A percentile compares a stretch with the other conserved stretches of the same genome.
Conservation (phyloP, 2,888 invertebrate species). For the Noctua janthe region DNA sequence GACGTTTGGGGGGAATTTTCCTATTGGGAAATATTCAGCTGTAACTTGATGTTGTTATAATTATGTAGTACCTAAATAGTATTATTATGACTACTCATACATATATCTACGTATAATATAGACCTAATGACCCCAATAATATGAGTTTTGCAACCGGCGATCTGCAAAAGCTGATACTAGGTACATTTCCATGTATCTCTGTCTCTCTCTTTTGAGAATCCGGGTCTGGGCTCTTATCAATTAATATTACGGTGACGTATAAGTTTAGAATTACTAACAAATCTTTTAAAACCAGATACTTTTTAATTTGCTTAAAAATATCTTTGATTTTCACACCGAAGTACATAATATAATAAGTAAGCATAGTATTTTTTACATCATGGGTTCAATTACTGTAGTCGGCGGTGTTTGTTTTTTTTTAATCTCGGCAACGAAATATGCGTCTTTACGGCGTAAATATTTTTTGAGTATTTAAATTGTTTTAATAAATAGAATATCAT, state of each 20-base stretch:
- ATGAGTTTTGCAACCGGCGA: not conserved
- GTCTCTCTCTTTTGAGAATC: not conserved
- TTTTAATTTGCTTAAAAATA: not conserved
- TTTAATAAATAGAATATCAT: too few relatives aligned
- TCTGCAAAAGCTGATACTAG: not conserved
- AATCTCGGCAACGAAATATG: too few relatives aligned
- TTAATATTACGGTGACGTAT: not conserved
- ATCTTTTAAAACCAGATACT: not conserved
- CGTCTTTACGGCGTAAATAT: too few relatives aligned
- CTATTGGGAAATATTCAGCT: not conserved
- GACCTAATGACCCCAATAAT: constrained; percentile 7
- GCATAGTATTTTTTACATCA: too few relatives aligned
- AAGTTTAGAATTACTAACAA: not conserved
- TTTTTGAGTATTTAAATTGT: too few relatives aligned
- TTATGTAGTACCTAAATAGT: not conserved
- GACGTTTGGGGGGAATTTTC: not conserved
- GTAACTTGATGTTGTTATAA: not conserved
- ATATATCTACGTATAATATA: not conserved
- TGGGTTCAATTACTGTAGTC: too few relatives aligned
- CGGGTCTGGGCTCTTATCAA: not conserved
- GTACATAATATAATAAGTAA: too few relatives aligned
- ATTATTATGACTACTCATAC: not conserved
- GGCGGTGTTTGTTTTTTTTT: too few relatives aligned
- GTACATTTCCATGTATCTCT: not conserved
- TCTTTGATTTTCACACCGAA: too few relatives aligned